Conservation (phyloP, 2,888 invertebrate species). For the Drosophila rellima region DNA sequence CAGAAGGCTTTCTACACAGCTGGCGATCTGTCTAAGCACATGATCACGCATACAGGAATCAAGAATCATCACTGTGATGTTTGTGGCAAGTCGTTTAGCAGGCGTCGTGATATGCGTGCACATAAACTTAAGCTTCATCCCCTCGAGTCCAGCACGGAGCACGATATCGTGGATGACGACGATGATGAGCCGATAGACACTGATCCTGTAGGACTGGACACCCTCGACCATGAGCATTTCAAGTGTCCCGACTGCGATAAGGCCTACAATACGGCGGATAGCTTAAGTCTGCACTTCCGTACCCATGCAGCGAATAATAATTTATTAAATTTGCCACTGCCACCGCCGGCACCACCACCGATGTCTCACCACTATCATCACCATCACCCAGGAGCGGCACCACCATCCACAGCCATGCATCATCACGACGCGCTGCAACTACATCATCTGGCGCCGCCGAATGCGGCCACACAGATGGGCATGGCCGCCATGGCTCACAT, state of each 20-base stretch:
- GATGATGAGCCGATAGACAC: conserved; percentile 72
- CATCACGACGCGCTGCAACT: conserved; percentile 69
- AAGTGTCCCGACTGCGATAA: conserved; percentile 86
- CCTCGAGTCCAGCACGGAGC: conserved; percentile 66
- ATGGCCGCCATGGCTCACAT: conserved; percentile 82
- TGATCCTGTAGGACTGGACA: conserved; percentile 67
- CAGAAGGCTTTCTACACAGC: conserved; percentile 88
- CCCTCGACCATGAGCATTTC: conserved; percentile 75
- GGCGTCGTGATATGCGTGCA: conserved; percentile 87
- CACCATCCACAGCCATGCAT: conserved; percentile 60
- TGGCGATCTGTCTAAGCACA: conserved; percentile 88
- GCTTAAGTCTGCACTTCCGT: conserved; percentile 84
- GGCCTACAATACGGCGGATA: conserved; percentile 83
- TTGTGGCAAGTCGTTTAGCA: conserved; percentile 87
- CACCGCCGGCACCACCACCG: conserved; percentile 60
- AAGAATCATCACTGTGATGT: conserved; percentile 88
- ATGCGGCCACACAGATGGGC: conserved; percentile 79
- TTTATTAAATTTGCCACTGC: conserved; percentile 76
- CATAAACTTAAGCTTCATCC: conserved; percentile 85
- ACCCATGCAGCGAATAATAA: conserved; percentile 80
- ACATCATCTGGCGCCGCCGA: conserved; percentile 71
- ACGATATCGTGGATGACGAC: conserved; percentile 76
- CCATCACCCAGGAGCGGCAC: conserved; percentile 64
- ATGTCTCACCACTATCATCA: conserved; percentile 68
- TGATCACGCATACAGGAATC: conserved; percentile 87